These are phyloP conservation scores for Drosophila ochracea DNA, from an alignment of 2,888 invertebrate genomes.

Conservation along the genomic window DNA sequence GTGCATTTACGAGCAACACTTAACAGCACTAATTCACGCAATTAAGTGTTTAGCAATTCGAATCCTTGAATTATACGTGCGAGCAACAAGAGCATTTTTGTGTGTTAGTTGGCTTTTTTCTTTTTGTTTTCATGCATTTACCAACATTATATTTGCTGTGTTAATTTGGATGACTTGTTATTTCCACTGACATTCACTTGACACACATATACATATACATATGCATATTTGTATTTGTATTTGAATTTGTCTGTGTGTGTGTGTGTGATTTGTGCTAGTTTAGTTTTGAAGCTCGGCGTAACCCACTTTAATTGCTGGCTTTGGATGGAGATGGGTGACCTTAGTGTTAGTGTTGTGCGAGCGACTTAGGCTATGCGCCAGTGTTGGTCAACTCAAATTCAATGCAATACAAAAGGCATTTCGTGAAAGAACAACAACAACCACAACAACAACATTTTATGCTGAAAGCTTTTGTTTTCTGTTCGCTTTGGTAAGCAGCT, in stretches of 20 bases:
- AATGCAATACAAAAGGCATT: not conserved
- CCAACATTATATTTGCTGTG: constrained; percentile 43
- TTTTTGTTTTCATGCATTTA: constrained; percentile 33
- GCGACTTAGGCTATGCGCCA: constrained; percentile 17
- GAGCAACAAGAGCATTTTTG: constrained; percentile 41
- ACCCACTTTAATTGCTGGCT: constrained; percentile 53
- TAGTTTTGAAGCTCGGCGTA: constrained; percentile 65
- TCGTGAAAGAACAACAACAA: not conserved
- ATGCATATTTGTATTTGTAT: not conserved
- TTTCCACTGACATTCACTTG: constrained; percentile 32
- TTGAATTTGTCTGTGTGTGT: no score
- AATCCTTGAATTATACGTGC: constrained; percentile 59
- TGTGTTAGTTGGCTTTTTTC: constrained; percentile 8
- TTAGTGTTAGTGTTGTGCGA: constrained; percentile 33
- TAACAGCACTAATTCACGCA: not conserved
- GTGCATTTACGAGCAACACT: not conserved
- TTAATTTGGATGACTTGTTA: constrained; percentile 70
- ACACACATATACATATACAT: not conserved
- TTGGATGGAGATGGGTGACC: constrained; percentile 49
- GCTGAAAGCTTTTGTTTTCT: not conserved
- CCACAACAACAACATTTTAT: not conserved
- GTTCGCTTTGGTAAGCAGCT: not conserved
- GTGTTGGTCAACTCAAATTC: constrained; percentile 48
- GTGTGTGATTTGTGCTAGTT: constrained; percentile 56
- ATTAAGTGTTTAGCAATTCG: constrained; percentile 6